Conservation (phyloP, 2,888 invertebrate species). For the Kryphioiulus occultus region DNA sequence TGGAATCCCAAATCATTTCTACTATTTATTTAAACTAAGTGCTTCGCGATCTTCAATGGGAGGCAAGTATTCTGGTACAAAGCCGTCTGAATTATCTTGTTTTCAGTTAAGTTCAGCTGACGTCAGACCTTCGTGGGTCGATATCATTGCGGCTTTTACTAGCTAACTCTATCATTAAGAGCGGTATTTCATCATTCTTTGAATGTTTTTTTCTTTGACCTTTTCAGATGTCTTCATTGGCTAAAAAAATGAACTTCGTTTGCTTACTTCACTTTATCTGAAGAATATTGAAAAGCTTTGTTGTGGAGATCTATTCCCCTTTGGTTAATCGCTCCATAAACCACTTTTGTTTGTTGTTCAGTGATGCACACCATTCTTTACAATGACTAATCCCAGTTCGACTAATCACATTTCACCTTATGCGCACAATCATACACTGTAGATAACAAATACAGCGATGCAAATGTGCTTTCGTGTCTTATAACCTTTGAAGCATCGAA, state of each 20-base stretch:
- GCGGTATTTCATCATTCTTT: neutral
- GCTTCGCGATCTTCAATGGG: neutral
- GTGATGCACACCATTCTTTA: neutral
- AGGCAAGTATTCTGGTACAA: neutral
- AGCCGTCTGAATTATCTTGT: constrained; percentile 17
- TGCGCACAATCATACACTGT: neutral
- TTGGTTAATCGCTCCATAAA: neutral
- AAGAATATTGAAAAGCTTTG: neutral
- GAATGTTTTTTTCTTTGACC: neutral
- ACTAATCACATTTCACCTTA: neutral
- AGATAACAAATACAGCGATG: neutral
- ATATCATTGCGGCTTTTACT: neutral
- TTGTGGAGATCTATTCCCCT: neutral
- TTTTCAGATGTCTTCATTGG: neutral
- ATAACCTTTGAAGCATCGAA: neutral
- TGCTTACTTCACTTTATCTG: neutral
- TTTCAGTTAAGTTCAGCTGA: constrained; percentile 1
- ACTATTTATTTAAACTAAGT: neutral
- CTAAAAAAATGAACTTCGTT: neutral
- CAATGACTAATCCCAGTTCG: neutral
- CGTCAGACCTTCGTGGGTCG: neutral
- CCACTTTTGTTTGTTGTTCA: neutral
- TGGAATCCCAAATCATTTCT: neutral
- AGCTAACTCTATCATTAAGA: neutral
- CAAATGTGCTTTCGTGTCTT: neutral